These are phyloP conservation scores for Callithrix jacchus DNA, from an alignment of 2,113 vertebrate genomes.

Conservation along the genomic window DNA sequence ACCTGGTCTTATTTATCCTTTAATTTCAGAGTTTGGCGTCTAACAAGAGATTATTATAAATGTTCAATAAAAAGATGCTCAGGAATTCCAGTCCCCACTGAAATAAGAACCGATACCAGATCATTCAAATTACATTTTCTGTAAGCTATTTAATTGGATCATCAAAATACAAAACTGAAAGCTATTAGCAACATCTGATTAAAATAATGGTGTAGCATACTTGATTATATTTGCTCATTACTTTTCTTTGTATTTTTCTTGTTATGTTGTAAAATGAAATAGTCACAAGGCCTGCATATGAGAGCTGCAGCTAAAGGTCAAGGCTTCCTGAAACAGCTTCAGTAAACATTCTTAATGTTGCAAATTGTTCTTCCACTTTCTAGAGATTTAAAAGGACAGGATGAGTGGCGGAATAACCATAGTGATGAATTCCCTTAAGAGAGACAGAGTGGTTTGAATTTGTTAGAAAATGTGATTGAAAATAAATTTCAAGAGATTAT, in stretches of 20 bases:
- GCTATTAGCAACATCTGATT: slow-evolving; percentile 60
- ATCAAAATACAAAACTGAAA: slow-evolving; percentile 68
- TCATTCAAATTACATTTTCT: slow-evolving; percentile 40
- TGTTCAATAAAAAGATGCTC: slow-evolving; percentile 22
- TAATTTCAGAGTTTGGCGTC: slow-evolving; percentile 43
- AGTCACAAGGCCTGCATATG: background rate
- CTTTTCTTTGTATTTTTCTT: slow-evolving; percentile 22
- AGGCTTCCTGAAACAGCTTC: background rate
- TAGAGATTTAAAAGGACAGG: slow-evolving; percentile 37
- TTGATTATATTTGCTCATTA: slow-evolving; percentile 11
- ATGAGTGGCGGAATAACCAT: slow-evolving; percentile 31
- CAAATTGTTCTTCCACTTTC: slow-evolving; percentile 23
- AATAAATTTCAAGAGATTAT: slow-evolving; percentile 70
- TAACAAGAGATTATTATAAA: slow-evolving; percentile 43
- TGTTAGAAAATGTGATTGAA: slow-evolving; percentile 69
- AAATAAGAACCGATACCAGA: slow-evolving; percentile 12
- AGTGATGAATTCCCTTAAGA: slow-evolving; percentile 49
- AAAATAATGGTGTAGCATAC: slow-evolving; percentile 50
- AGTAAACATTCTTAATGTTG: slow-evolving; percentile 26
- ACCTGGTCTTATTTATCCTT: background rate
- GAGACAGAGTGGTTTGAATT: slow-evolving; percentile 49
- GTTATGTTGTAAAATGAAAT: slow-evolving; percentile 42
- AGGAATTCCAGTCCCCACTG: slow-evolving; percentile 43
- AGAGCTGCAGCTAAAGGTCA: slow-evolving; percentile 30
- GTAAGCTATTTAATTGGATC: slow-evolving; percentile 67